Percentiles rank a stretch among this genome's conserved stretches.
These are phyloP conservation scores for Cetonia aurata DNA, from an alignment of 2,888 invertebrate genomes.

Conservation along the genomic window DNA sequence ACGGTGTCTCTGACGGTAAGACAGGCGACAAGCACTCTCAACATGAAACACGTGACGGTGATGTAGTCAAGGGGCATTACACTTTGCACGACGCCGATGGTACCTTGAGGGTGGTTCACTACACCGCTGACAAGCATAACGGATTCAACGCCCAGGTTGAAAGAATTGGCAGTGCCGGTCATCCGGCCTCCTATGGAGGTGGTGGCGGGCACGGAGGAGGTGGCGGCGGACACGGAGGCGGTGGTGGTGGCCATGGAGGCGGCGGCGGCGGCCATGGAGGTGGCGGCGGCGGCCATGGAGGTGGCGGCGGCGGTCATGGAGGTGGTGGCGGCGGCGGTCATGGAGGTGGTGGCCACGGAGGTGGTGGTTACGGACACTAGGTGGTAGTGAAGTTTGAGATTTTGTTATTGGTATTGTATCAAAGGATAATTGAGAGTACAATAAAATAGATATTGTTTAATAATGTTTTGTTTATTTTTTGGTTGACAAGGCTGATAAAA, in stretches of 20 bases:
- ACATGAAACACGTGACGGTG: conserved; percentile 60
- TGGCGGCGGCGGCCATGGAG: neutral
- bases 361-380: conserved; percentile 3
- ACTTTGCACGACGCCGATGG: conserved; percentile 62
- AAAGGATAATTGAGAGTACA: neutral
- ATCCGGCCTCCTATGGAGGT: conserved; percentile 50
- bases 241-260: neutral
- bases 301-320: neutral
- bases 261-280: neutral
- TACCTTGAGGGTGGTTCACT: conserved; percentile 61
- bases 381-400: too few relatives aligned
- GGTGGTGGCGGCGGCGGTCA: conserved; percentile 5
- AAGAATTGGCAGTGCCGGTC: conserved; percentile 56
- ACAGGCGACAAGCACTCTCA: conserved; percentile 62
- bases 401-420: neutral
- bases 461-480: neutral
- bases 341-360: neutral
- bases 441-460: conserved; percentile 3
- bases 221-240: neutral
- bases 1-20: conserved; percentile 62
- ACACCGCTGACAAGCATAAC: conserved; percentile 56
- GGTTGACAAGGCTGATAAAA: neutral
- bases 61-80: conserved; percentile 60
- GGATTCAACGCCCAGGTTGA: conserved; percentile 59
- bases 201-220: neutral